Conservation (phyloP, 2,113 vertebrate genomes). For the Narcine bancroftii region DNA sequence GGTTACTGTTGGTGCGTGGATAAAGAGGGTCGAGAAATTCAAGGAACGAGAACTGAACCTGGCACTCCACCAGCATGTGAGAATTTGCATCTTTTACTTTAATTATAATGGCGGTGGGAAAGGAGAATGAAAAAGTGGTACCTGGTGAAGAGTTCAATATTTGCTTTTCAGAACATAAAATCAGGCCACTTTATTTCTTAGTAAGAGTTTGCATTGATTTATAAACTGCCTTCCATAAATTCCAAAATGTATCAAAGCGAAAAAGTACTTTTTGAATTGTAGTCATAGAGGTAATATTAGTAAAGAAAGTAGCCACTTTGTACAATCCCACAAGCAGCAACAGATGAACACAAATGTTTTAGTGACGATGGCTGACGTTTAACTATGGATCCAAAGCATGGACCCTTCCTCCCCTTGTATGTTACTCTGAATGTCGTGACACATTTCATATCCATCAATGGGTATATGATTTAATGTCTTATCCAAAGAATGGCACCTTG, state of each 20-base stretch:
- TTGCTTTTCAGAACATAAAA: neutral
- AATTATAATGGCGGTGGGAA: neutral
- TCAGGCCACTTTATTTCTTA: neutral
- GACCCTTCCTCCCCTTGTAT: neutral
- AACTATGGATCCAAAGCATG: neutral
- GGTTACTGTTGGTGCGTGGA: slow-evolving; percentile 44
- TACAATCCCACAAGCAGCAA: neutral
- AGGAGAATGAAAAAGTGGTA: neutral
- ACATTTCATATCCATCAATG: neutral
- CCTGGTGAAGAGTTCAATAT: neutral
- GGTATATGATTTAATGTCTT: neutral
- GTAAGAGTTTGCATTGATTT: neutral
- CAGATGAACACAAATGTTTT: neutral
- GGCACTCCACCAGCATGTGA: slow-evolving; percentile 44
- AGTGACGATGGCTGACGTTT: neutral
- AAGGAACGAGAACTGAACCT: slow-evolving; percentile 31
- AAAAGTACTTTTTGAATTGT: neutral
- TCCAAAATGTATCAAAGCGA: neutral
- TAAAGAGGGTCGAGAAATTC: slow-evolving; percentile 28
- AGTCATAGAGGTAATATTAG: too few species aligned
- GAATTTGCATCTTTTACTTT: neutral
- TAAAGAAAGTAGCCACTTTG: neutral
- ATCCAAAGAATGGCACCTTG: neutral
- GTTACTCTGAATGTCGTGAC: too few species aligned
- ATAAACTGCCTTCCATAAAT: neutral